These are phyloP conservation scores for Synanthedon formicaeformis DNA, from an alignment of 2,888 invertebrate genomes.

Conservation along the genomic window DNA sequence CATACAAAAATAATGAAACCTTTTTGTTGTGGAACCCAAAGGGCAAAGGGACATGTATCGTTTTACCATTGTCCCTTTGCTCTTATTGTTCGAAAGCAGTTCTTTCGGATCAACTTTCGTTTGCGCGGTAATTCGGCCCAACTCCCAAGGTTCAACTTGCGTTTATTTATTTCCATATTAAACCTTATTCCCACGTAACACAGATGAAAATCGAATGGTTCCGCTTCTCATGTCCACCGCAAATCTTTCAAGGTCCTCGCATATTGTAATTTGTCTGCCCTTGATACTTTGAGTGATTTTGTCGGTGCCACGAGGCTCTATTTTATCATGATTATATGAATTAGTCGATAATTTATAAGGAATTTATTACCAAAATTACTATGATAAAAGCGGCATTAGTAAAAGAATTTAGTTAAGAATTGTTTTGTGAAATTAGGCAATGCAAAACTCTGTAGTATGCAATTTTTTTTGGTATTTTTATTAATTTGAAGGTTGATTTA, in stretches of 20 bases:
- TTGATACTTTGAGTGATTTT: conserved; percentile 1
- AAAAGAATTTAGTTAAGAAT: too few species aligned
- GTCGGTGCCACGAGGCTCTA: conserved; percentile 2
- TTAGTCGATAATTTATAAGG: conserved; percentile 3
- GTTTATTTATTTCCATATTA: too few species aligned
- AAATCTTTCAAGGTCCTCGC: conserved; percentile 4
- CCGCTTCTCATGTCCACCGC: conserved; percentile 1
- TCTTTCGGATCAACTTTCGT: conserved; percentile 8
- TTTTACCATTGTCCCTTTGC: conserved; percentile 8
- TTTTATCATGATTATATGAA: conserved; percentile 2
- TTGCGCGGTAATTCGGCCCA: not conserved
- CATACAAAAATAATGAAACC: not conserved
- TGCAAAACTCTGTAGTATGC: too few species aligned
- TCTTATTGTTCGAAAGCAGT: conserved; percentile 8
- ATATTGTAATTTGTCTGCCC: conserved; percentile 3
- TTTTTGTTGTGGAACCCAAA: not conserved
- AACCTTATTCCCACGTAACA: too few species aligned
- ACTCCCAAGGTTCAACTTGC: not conserved
- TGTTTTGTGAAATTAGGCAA: too few species aligned
- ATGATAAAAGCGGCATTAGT: not conserved
- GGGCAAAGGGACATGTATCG: conserved; percentile 6
- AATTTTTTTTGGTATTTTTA: too few species aligned
- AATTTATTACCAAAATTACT: conserved; percentile 3
- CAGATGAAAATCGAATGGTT: not conserved
- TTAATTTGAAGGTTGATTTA: too few species aligned